Evolutionary conservation across 2,113 vertebrate genomes (phyloP).

Genomic region (Sturnira hondurensis): DNA sequence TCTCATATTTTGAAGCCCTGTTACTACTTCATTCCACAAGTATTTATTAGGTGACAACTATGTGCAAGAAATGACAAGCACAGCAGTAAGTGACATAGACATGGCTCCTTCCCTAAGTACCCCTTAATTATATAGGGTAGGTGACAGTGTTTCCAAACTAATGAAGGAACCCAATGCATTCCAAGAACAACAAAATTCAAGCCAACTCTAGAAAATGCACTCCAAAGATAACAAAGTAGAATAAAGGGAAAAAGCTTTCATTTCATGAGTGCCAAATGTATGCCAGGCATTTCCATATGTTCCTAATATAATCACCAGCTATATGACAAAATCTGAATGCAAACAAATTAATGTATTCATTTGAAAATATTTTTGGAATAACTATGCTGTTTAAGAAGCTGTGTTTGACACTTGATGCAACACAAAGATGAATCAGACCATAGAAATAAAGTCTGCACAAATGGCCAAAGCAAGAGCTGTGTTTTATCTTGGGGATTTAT

Average conservation of each 20-base stretch:
- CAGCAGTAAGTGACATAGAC: background rate
- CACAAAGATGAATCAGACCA: background rate
- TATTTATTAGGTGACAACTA: background rate
- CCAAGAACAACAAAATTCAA: background rate
- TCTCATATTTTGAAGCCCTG: background rate
- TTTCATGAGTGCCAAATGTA: background rate
- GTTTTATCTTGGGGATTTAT: background rate
- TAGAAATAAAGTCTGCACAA: background rate
- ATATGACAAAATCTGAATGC: background rate
- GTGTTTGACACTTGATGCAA: background rate
- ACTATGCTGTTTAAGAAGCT: background rate
- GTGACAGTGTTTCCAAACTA: background rate
- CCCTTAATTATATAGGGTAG: background rate
- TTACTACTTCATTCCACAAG: background rate
- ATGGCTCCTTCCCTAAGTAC: background rate
- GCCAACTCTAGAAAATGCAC: background rate
- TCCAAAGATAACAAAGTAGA: background rate
- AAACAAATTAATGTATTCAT: background rate
- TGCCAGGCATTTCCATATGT: background rate
- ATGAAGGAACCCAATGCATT: background rate
- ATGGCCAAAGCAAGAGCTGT: background rate
- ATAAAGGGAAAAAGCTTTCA: background rate
- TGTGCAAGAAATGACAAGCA: background rate
- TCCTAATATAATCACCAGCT: background rate
- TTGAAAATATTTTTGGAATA: background rate